phyloP scores from a whole-genome alignment of 2,888 invertebrate species.

The Hoplodrina ambigua region DNA sequence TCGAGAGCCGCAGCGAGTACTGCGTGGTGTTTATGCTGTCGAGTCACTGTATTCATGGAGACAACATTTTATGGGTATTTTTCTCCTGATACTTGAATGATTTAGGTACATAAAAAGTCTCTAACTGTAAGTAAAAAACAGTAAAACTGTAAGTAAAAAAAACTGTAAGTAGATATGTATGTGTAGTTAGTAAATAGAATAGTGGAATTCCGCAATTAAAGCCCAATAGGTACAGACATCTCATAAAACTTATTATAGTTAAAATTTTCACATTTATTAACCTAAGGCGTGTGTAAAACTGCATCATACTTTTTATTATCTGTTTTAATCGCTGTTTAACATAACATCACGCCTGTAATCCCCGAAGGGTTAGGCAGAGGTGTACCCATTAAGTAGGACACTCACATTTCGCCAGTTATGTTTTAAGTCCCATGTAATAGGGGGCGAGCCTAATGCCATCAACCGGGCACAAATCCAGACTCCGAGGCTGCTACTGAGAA shows the following conservation, averaged over 20 bases:
- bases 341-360: too few relatives aligned
- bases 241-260: neutral
- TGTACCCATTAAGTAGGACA: too few relatives aligned
- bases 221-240: neutral
- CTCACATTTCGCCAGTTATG: too few relatives aligned
- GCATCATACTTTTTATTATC: neutral
- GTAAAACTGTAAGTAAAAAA: neutral
- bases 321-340: slow-evolving; percentile 10
- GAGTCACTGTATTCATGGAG: slow-evolving; percentile 39
- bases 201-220: neutral
- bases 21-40: slow-evolving; percentile 50
- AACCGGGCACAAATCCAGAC: too few relatives aligned
- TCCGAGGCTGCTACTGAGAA: too few relatives aligned
- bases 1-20: slow-evolving; percentile 44
- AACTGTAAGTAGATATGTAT: neutral
- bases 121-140: too few relatives aligned
- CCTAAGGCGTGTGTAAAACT: neutral
- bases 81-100: slow-evolving; percentile 4
- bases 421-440: too few relatives aligned
- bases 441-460: too few relatives aligned
- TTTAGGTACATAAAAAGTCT: neutral
- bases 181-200: neutral
- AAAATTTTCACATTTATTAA: neutral
- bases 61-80: slow-evolving; percentile 41
- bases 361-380: too few relatives aligned